Evolutionary conservation across 2,888 invertebrate species (phyloP), one percentile per base, ranked within the genome.

Genomic region (Minunthozetes semirufus): DNA sequence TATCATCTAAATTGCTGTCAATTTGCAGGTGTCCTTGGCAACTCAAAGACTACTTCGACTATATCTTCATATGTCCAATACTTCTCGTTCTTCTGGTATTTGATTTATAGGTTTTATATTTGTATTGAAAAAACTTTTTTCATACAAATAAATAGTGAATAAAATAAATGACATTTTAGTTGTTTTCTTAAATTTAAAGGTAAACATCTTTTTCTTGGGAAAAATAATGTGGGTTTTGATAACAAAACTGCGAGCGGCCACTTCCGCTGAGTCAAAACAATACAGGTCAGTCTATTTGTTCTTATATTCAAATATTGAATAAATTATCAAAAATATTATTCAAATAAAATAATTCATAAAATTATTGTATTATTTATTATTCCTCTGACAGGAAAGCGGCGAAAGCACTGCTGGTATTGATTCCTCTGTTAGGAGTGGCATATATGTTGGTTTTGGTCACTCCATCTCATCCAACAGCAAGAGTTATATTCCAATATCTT

Each of bases 371-470:
- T n/a, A n/a, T n/a, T n/a, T n/a, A n/a, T 59, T 59, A 22, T 63
- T 38, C 1, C n/a, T 59, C 17, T 61, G 92, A 92, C 83, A 87
- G 92, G 78, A 94, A 93, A 83, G 93, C 93, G 0, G 90, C 92
- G 9, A 94, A 94, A 83, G 95, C 95, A 0, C 87, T 95, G 48
- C 85, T 95, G 33, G 93, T 96, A 29, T 86, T 96, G 66, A 93
- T 94, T 82, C 96, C 95, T n/a, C 87, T 96, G 74, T 87, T 96
- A 78, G 95, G 95, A 70, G 90, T 94, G 79, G 94, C 94, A 0
- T 94, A 96, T 84, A 86, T 95, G 78, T 86, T 94, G 77, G 89
- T 94, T 76, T 86, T 95, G 72, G 89, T 89, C 72, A 77, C 80
- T 50, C 94, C 95, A 0, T 88, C 88, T 42, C 88, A 90, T 76